A percentile compares a stretch with the other conserved stretches of the same genome.
These are phyloP conservation scores for Nyctalus aviator DNA, from an alignment of 2,797 vertebrate species.

Conservation along the genomic window DNA sequence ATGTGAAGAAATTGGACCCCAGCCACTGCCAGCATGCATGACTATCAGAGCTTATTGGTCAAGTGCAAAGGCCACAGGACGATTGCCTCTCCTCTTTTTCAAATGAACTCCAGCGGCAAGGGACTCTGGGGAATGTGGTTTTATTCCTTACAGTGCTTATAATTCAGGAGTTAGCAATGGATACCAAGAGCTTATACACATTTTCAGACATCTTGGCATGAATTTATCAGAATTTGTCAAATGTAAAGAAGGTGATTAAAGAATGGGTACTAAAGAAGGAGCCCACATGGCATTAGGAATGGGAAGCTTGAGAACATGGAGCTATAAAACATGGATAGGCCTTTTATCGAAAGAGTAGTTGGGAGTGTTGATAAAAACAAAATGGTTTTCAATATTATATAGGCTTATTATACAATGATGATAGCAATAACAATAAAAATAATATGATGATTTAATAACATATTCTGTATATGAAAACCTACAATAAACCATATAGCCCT, in stretches of 20 bases:
- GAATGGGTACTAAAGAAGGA: background rate
- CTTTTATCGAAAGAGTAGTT: background rate
- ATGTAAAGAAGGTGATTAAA: slow-evolving; percentile 8
- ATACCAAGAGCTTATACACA: background rate
- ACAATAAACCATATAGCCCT: background rate
- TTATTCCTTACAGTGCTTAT: background rate
- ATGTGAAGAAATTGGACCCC: background rate
- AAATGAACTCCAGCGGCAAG: background rate
- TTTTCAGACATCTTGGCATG: background rate
- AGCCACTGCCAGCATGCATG: background rate
- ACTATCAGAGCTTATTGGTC: background rate
- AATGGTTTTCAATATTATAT: background rate
- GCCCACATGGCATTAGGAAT: background rate
- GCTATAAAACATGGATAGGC: background rate
- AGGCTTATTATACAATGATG: background rate
- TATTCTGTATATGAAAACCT: background rate
- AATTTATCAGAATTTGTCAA: background rate
- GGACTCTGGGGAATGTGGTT: background rate
- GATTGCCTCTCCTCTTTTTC: background rate
- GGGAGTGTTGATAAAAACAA: background rate
- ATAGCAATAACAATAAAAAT: background rate
- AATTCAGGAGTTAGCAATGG: background rate
- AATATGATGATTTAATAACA: background rate
- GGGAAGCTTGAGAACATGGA: background rate
- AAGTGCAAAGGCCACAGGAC: background rate